Evolutionary conservation across 2,888 invertebrate species (phyloP).

Genomic region (Globia sparganii): DNA sequence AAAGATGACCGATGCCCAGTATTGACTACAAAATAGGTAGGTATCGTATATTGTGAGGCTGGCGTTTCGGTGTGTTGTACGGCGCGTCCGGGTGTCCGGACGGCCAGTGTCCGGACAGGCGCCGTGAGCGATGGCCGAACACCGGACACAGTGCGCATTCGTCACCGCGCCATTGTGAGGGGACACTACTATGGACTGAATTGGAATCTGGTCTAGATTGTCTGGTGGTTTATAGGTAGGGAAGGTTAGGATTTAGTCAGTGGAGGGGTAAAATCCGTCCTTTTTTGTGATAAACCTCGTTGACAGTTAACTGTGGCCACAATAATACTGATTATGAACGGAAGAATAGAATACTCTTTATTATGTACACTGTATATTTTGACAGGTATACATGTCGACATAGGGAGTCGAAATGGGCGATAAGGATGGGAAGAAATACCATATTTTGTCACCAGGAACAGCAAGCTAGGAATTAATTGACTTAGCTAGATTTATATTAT

Average conservation of each 20-base stretch:
- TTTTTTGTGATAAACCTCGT: not conserved
- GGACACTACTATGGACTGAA: slow-evolving; percentile 56
- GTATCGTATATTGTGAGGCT: slow-evolving; percentile 57
- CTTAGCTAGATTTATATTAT: not conserved
- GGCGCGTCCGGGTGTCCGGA: slow-evolving; percentile 65
- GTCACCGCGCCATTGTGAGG: slow-evolving; percentile 70
- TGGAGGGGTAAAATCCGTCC: not conserved
- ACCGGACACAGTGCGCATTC: slow-evolving; percentile 77
- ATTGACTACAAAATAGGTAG: slow-evolving; percentile 52
- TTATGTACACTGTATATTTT: not conserved
- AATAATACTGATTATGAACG: not conserved
- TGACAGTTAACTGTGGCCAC: not conserved
- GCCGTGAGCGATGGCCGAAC: slow-evolving; percentile 75
- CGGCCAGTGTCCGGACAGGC: slow-evolving; percentile 59
- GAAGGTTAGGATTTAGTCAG: not conserved
- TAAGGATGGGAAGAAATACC: not conserved
- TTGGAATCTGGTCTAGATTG: slow-evolving; percentile 47
- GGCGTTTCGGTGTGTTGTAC: slow-evolving; percentile 67
- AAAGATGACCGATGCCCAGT: slow-evolving; percentile 61
- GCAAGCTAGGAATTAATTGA: not conserved
- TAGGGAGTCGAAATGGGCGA: too few relatives aligned
- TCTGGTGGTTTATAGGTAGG: not conserved
- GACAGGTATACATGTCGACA: too few relatives aligned
- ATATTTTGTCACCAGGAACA: not conserved
- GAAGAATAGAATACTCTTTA: not conserved